Evolutionary conservation across 2,113 vertebrate species (phyloP).

Genomic region (Eleginops maclovinus): DNA sequence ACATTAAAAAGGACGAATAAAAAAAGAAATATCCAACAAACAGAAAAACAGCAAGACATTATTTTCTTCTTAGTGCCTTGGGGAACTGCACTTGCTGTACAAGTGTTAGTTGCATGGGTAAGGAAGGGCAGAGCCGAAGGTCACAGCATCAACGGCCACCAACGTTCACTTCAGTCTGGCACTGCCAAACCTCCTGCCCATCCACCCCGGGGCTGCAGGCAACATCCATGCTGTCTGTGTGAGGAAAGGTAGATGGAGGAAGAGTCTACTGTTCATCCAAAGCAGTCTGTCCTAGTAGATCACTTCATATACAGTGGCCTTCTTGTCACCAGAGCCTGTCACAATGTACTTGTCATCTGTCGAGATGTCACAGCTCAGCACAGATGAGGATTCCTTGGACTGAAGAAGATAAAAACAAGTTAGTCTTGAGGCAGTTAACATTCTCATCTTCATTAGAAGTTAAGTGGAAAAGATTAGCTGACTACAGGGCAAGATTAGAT

Average conservation of each 20-base stretch:
- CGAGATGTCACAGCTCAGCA: conserved; percentile 97
- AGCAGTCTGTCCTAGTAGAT: conserved; percentile 88
- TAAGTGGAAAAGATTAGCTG: conserved; percentile 59
- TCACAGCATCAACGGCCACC: conserved; percentile 58
- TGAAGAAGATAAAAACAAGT: conserved; percentile 67
- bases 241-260: conserved; percentile 71
- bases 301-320: conserved; percentile 98
- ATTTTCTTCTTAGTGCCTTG: conserved; percentile 81
- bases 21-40: conserved; percentile 77
- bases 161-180: conserved; percentile 66
- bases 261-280: conserved; percentile 64
- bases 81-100: conserved; percentile 72
- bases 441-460: conserved; percentile 41
- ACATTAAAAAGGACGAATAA: conserved; percentile 71
- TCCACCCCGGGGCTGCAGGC: conserved; percentile 64
- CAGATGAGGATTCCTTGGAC: conserved; percentile 98
- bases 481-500: conserved; percentile 64
- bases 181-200: conserved; percentile 69
- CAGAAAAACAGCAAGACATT: conserved; percentile 70
- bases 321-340: conserved; percentile 98
- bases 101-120: conserved; percentile 70
- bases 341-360: conserved; percentile 98
- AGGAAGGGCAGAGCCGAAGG: conserved; percentile 65
- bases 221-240: conserved; percentile 79
- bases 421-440: conserved; percentile 39